These are phyloP conservation scores for human (Homo sapiens) DNA, from an alignment of 2,113 vertebrate species.

Conservation along the genomic window DNA sequence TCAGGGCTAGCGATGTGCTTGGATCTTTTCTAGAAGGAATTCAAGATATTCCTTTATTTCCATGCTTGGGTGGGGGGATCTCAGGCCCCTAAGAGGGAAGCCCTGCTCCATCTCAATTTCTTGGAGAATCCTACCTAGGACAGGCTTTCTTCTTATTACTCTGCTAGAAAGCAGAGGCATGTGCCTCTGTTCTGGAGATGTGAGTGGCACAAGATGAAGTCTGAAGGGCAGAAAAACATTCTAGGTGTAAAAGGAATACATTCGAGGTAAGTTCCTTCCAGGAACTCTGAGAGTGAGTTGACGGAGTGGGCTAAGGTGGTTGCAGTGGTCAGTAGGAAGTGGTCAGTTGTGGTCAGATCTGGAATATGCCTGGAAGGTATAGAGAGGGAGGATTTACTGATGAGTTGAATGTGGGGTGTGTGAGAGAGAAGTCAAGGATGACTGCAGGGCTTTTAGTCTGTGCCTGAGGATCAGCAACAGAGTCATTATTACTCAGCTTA, in stretches of 20 bases:
- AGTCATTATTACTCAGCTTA: background rate
- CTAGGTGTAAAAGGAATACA: background rate
- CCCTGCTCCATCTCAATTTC: no score
- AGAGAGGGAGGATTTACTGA: background rate
- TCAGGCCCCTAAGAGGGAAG: no score
- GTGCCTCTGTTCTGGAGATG: no score
- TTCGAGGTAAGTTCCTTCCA: background rate
- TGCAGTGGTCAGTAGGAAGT: background rate
- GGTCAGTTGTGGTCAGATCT: background rate
- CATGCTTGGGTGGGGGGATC: no score
- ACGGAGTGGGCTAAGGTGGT: background rate
- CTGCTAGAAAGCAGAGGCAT: background rate
- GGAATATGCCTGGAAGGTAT: background rate
- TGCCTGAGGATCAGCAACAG: background rate
- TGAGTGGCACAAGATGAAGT: background rate
- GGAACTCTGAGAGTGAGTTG: background rate
- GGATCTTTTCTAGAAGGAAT: no score
- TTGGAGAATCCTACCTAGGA: background rate
- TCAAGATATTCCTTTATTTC: no score
- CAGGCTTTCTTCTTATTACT: background rate
- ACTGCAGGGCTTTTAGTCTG: background rate
- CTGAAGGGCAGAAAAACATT: background rate
- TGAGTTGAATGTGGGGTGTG: background rate
- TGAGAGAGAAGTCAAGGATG: background rate
- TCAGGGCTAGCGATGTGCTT: no score